Evolutionary conservation across 2,888 invertebrate species (phyloP).

Genomic region (Apotomis betuletana): DNA sequence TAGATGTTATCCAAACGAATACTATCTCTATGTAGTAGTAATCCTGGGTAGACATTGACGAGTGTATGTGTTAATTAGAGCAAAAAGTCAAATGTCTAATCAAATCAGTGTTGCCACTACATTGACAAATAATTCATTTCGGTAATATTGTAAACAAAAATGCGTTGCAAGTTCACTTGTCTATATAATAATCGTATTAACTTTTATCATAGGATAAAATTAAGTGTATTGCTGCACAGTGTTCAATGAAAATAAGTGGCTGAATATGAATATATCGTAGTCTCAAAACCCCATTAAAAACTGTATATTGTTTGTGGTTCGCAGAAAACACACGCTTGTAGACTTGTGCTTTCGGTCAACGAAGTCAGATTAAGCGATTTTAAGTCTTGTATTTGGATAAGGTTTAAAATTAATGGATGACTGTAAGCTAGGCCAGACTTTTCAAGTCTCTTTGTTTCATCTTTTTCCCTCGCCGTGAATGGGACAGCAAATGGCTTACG

Average conservation of each 20-base stretch:
- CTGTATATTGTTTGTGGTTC: constrained; percentile 31
- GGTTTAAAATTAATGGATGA: constrained; percentile 41
- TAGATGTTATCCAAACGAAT: constrained; percentile 17
- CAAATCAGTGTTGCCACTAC: constrained; percentile 7
- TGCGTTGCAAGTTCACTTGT: constrained; percentile 71
- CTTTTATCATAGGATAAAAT: constrained; percentile 71
- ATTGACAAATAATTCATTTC: constrained; percentile 20
- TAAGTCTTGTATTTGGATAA: constrained; percentile 38
- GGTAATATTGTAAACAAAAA: constrained; percentile 47
- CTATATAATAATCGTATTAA: constrained; percentile 72
- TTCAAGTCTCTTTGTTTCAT: constrained; percentile 20
- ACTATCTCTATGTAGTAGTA: constrained; percentile 9
- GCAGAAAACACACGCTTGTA: constrained; percentile 38
- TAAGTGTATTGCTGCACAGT: constrained; percentile 70
- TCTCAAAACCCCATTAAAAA: constrained; percentile 39
- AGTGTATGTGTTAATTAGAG: not conserved
- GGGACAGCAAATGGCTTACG: constrained; percentile 23
- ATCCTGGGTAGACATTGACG: not conserved
- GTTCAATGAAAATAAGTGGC: constrained; percentile 62
- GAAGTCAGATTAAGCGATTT: constrained; percentile 34
- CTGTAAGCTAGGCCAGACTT: constrained; percentile 31
- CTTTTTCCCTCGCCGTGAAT: constrained; percentile 15
- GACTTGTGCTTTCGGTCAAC: constrained; percentile 40
- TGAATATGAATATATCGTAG: constrained; percentile 36
- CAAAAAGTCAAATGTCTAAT: constrained; percentile 3